Percentiles rank a stretch among this genome's conserved stretches.
Conservation (phyloP, 2,888 invertebrate genomes). For the Ephialtes manifestator region DNA sequence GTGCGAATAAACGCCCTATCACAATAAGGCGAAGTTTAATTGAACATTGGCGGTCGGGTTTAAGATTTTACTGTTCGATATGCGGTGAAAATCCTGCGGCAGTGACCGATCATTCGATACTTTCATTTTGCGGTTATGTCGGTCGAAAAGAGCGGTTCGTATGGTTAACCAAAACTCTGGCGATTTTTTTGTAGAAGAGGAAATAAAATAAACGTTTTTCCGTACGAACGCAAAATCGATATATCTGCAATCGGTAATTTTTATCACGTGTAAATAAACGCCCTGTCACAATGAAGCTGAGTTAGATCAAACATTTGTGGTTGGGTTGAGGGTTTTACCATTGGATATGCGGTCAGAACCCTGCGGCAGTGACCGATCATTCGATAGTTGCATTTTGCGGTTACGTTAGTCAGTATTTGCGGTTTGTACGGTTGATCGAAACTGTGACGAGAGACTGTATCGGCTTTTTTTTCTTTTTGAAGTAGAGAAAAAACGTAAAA, state of each 20-base stretch:
- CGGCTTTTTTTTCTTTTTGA: not conserved
- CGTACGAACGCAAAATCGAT: not conserved
- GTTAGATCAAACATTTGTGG: slow-evolving; percentile 47
- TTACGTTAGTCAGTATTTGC: slow-evolving; percentile 1
- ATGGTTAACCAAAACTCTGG: too few species aligned
- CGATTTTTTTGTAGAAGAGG: too few species aligned
- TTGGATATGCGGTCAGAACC: slow-evolving; percentile 24
- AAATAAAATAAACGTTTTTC: not conserved
- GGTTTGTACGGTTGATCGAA: not conserved
- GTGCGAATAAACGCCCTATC: not conserved
- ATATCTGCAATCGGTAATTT: too few species aligned
- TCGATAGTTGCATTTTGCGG: slow-evolving; percentile 16
- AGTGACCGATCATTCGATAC: too few species aligned
- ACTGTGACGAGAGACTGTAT: not conserved
- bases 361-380: not conserved
- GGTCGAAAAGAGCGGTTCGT: too few species aligned
- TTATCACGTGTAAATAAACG: not conserved
- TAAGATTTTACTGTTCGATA: too few species aligned
- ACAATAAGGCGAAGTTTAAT: slow-evolving; percentile 11
- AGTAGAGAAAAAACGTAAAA: not conserved
- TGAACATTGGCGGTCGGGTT: slow-evolving; percentile 1
- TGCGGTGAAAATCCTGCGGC: too few species aligned
- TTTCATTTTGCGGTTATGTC: too few species aligned
- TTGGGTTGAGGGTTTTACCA: not conserved
- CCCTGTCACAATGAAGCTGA: not conserved